Conservation (phyloP, 2,113 vertebrate genomes). For the Daubentonia madagascariensis region DNA sequence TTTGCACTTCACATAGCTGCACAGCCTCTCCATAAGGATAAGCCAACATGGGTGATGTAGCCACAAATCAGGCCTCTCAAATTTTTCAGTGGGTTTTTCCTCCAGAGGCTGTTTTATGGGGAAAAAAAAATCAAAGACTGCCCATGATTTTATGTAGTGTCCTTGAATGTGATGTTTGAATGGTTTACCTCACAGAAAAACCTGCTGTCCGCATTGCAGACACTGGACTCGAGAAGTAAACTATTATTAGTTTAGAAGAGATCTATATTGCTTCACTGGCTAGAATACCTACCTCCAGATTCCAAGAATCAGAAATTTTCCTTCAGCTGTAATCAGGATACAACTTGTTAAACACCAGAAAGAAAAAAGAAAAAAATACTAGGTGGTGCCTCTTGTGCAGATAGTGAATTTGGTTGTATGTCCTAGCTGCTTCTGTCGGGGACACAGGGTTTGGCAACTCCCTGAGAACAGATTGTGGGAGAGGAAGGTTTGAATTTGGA, state of each 20-base stretch:
- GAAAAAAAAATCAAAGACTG: not conserved
- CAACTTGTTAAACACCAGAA: not conserved
- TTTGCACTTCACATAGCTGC: too few species aligned
- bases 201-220: not conserved
- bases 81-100: not conserved
- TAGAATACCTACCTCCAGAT: not conserved
- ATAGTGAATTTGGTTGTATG: not conserved
- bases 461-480: not conserved
- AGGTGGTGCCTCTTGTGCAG: not conserved
- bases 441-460: not conserved
- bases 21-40: rapidly evolving
- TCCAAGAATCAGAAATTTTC: not conserved
- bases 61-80: not conserved
- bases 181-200: not conserved
- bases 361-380: not conserved
- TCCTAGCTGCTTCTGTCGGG: not conserved
- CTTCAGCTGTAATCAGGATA: not conserved
- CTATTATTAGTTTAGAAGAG: not conserved
- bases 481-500: not conserved
- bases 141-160: not conserved
- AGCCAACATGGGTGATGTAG: rapidly evolving
- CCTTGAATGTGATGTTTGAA: not conserved
- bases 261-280: not conserved
- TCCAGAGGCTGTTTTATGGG: not conserved
- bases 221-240: not conserved